phyloP scores from a whole-genome alignment of 2,113 vertebrate genomes.

The Daphoenositta chrysoptera region DNA sequence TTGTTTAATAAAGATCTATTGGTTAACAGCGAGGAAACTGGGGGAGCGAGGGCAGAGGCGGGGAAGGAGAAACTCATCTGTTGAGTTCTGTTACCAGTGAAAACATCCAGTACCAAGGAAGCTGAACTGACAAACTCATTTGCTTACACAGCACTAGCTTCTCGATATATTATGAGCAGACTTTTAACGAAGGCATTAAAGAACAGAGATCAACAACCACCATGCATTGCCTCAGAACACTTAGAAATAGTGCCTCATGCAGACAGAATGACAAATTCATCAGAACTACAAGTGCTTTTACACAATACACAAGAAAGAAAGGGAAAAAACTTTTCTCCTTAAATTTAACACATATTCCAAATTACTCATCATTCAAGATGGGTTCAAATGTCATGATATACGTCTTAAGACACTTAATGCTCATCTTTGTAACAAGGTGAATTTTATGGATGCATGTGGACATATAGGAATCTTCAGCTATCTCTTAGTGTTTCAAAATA shows the following conservation, averaged over 20 bases:
- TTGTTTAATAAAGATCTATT: conserved; percentile 54
- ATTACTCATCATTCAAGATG: conserved; percentile 43
- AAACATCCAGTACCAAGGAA: conserved; percentile 50
- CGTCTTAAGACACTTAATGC: neutral
- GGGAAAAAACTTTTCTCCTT: conserved; percentile 35
- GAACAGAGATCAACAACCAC: conserved; percentile 64
- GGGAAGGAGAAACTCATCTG: conserved; percentile 33
- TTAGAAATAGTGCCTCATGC: conserved; percentile 81
- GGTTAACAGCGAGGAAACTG: conserved; percentile 50
- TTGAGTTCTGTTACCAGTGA: conserved; percentile 52
- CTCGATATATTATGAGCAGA: conserved; percentile 55
- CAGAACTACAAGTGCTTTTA: conserved; percentile 66
- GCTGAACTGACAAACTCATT: conserved; percentile 38
- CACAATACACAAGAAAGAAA: conserved; percentile 55
- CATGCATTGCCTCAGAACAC: conserved; percentile 82
- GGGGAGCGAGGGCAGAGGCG: neutral
- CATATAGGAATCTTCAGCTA: conserved; percentile 40
- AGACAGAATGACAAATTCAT: conserved; percentile 74
- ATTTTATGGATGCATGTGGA: conserved; percentile 5
- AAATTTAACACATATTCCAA: conserved; percentile 49
- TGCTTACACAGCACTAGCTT: conserved; percentile 50
- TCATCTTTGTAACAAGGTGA: neutral
- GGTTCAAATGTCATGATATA: neutral
- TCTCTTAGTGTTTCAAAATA: conserved; percentile 44
- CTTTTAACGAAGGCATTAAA: conserved; percentile 62